Percentiles rank a stretch among this genome's conserved stretches.
Evolutionary conservation across 2,888 invertebrate genomes (phyloP).

Genomic region (Cryptosula pallasiana): DNA sequence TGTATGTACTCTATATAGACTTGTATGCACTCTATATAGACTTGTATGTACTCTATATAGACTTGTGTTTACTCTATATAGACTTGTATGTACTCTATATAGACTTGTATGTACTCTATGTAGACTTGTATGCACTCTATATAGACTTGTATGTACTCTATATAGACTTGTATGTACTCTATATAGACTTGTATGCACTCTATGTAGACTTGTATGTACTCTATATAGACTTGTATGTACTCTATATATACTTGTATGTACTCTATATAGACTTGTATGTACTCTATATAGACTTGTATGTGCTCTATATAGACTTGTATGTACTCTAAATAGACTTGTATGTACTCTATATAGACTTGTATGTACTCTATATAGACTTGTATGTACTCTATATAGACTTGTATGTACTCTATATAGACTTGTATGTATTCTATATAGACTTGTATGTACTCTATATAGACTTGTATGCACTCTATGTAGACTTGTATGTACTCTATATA

Average conservation of each 20-base stretch:
- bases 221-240: slow-evolving; percentile 5
- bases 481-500: neutral
- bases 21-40: no score
- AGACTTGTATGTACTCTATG: slow-evolving; percentile 3
- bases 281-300: no score
- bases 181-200: slow-evolving; percentile 16
- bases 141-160: neutral
- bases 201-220: neutral
- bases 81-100: neutral
- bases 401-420: no score
- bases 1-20: neutral
- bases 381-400: neutral
- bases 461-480: no score
- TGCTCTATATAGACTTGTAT: neutral
- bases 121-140: no score
- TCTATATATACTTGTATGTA: no score
- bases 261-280: slow-evolving; percentile 1
- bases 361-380: no score
- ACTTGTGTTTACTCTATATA: no score
- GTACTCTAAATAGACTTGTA: no score
- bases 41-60: neutral
- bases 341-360: slow-evolving; percentile 2
- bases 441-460: slow-evolving; percentile 1
- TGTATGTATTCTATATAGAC: neutral
- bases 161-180: neutral